phyloP scores from a whole-genome alignment of 2,888 invertebrate species.

The Sussaba pulchella region DNA sequence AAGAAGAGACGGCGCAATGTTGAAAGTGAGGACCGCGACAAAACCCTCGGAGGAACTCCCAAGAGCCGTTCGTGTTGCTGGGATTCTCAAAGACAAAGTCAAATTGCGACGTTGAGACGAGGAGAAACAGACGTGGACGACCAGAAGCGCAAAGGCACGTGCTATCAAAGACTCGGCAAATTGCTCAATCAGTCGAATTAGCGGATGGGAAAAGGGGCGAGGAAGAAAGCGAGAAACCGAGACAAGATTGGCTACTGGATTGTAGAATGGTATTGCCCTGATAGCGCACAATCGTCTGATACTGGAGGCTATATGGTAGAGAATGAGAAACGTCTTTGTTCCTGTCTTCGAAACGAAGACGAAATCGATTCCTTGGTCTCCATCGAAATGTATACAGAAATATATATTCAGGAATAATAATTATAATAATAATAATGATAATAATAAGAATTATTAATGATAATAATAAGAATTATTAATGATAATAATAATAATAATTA shows the following conservation, averaged over 20 bases:
- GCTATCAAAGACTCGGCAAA: conserved; percentile 40
- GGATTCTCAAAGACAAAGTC: conserved; percentile 36
- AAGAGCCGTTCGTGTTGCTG: conserved; percentile 44
- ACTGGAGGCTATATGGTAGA: not conserved
- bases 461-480: too few species aligned
- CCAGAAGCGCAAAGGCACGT: not conserved
- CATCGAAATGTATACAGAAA: too few species aligned
- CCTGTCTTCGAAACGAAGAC: not conserved
- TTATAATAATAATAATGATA: too few species aligned
- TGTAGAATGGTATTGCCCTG: not conserved
- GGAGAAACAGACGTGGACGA: conserved; percentile 7
- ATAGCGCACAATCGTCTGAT: not conserved
- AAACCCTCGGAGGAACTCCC: conserved; percentile 33
- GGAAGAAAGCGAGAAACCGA: conserved; percentile 15
- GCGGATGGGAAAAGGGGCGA: conserved; percentile 31
- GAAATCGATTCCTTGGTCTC: not conserved
- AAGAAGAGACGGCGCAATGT: too few species aligned
- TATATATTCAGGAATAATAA: too few species aligned
- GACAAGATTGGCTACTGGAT: conserved; percentile 16
- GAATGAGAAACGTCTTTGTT: conserved; percentile 3
- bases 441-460: too few species aligned
- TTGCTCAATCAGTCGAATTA: conserved; percentile 49
- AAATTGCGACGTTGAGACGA: conserved; percentile 42
- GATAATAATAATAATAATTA: too few species aligned
- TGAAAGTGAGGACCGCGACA: not conserved